phyloP scores from a whole-genome alignment of 1,140 invertebrate genomes.

The Leptinotarsa lineolata region DNA sequence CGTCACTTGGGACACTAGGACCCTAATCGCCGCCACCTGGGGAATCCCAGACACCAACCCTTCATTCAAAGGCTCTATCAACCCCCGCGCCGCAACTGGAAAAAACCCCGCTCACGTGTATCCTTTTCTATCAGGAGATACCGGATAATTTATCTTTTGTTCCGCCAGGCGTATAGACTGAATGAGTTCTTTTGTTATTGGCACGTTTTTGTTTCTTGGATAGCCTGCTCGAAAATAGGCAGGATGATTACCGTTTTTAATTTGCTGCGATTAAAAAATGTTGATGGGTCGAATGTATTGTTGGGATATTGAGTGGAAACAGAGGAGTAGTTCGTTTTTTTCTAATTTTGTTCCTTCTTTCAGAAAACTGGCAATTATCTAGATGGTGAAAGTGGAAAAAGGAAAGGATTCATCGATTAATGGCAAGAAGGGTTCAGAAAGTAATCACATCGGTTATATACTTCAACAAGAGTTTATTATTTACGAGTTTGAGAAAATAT shows the following conservation, averaged over 20 bases:
- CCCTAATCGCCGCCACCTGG: conserved; percentile 36
- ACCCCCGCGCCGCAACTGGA: not conserved
- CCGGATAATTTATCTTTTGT: conserved; percentile 47
- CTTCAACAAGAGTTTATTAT: no score
- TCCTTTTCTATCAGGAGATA: conserved; percentile 36
- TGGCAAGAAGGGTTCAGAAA: no score
- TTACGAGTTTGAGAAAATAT: no score
- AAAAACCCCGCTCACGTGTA: conserved; percentile 32
- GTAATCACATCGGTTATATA: no score
- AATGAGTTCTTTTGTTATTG: conserved; percentile 34
- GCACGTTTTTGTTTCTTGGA: conserved; percentile 39
- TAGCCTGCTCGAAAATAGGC: conserved; percentile 18
- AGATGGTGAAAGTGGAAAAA: not conserved
- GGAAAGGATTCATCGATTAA: no score
- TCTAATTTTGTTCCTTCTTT: not conserved
- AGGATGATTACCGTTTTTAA: conserved; percentile 17
- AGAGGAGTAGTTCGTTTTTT: conserved; percentile 5
- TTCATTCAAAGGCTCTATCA: not conserved
- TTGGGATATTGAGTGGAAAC: conserved; percentile 20
- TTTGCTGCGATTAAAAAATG: conserved; percentile 27
- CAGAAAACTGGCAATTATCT: not conserved
- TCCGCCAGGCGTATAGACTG: conserved; percentile 37
- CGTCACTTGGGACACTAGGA: not conserved
- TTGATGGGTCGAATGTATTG: conserved; percentile 22
- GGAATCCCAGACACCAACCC: conserved; percentile 24